Percentiles rank a stretch among this genome's conserved stretches.
Evolutionary conservation across 2,113 vertebrate genomes (phyloP).

Genomic region (Polypterus senegalus): DNA sequence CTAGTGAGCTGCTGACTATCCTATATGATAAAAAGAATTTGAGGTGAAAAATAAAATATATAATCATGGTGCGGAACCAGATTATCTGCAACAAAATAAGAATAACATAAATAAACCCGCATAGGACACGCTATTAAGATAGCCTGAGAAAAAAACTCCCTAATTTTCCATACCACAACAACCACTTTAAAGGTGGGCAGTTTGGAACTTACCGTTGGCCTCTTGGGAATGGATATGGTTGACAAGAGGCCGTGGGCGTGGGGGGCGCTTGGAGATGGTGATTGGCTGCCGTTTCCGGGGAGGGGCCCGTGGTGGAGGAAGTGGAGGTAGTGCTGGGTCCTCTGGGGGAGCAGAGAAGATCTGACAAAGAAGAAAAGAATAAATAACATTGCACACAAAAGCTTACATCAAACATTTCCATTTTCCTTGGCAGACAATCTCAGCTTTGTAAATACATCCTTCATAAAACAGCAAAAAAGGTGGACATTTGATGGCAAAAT

Average conservation of each 20-base stretch:
- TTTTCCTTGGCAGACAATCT: no score
- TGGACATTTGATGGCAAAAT: no score
- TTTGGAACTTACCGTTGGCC: slow-evolving; percentile 57
- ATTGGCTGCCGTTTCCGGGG: slow-evolving; percentile 84
- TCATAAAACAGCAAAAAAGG: neutral
- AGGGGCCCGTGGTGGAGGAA: slow-evolving; percentile 76
- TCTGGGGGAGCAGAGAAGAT: slow-evolving; percentile 79
- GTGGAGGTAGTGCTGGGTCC: slow-evolving; percentile 61
- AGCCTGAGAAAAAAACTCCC: no score
- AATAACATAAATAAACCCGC: no score
- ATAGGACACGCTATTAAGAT: no score
- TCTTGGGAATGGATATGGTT: slow-evolving; percentile 46
- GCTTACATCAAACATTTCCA: neutral
- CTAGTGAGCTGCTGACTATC: no score
- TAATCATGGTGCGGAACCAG: no score
- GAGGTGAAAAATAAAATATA: no score
- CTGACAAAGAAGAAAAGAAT: slow-evolving; percentile 36
- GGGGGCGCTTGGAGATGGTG: slow-evolving; percentile 86
- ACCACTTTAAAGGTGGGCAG: no score
- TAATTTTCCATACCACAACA: no score
- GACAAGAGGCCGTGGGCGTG: slow-evolving; percentile 57
- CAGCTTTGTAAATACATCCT: neutral
- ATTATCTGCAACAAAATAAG: no score
- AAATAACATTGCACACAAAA: neutral
- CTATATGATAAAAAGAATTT: no score